These are phyloP conservation scores for Nephrotoma flavescens DNA, from an alignment of 2,888 invertebrate species.

Conservation along the genomic window DNA sequence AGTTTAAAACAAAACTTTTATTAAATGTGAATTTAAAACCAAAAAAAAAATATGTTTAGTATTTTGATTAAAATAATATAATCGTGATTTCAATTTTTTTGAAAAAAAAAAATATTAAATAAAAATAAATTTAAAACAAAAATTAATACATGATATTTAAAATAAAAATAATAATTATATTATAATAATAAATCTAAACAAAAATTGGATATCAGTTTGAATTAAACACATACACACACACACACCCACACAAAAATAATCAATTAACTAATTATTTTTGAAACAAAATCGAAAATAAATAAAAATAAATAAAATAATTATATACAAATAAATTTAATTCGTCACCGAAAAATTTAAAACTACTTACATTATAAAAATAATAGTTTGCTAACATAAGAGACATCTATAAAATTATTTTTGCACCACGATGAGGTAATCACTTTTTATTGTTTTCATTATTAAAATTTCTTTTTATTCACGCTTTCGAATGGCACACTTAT, in stretches of 20 bases:
- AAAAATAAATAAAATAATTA: neutral
- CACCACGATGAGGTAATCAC: neutral
- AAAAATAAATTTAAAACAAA: neutral
- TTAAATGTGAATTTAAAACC: neutral
- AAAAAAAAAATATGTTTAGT: neutral
- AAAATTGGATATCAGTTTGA: neutral
- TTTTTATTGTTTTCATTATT: neutral
- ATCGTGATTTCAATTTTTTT: neutral
- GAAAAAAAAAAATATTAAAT: neutral
- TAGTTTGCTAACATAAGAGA: neutral
- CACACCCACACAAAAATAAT: neutral
- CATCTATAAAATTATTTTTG: neutral
- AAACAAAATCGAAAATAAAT: neutral
- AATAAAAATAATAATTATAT: neutral
- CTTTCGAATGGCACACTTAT: neutral
- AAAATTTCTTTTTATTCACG: neutral
- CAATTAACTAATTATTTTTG: neutral
- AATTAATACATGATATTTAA: neutral
- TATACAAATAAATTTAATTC: slow-evolving; percentile 4
- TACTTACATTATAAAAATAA: neutral
- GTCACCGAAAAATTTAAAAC: slow-evolving; percentile 4
- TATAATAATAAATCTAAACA: neutral
- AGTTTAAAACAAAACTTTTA: neutral
- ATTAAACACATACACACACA: neutral
- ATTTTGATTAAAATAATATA: neutral